Evolutionary conservation across 2,888 invertebrate genomes (phyloP).

Genomic region (Pristionchus mayeri): DNA sequence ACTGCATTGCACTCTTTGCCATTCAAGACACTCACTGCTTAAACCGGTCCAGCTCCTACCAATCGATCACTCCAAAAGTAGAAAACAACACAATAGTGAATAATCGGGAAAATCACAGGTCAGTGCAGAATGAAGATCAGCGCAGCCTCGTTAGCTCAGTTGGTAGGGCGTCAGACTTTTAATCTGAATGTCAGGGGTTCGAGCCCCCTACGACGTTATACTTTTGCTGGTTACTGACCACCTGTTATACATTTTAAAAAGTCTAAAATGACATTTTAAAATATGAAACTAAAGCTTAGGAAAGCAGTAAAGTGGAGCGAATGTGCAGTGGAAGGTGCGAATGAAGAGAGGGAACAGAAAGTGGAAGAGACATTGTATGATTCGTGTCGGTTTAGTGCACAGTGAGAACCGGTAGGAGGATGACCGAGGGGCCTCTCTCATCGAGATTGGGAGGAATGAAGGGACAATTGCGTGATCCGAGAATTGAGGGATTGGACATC

Average conservation of each 20-base stretch:
- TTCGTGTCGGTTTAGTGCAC: constrained; percentile 42
- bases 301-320: neutral
- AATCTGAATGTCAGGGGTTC: constrained; percentile 38
- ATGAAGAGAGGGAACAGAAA: neutral
- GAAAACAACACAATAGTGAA: constrained; percentile 27
- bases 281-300: neutral
- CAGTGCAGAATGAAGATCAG: neutral
- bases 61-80: constrained; percentile 4
- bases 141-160: constrained; percentile 19
- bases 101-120: neutral
- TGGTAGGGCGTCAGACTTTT: constrained; percentile 36
- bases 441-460: constrained; percentile 46
- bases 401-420: constrained; percentile 39
- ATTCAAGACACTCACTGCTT: neutral
- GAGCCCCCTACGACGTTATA: constrained; percentile 25
- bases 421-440: neutral
- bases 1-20: constrained; percentile 6
- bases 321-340: neutral
- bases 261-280: neutral
- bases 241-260: neutral
- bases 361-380: constrained; percentile 31
- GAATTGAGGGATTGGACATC: constrained; percentile 1
- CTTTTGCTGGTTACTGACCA: neutral
- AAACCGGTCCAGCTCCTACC: constrained; percentile 16
- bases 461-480: constrained; percentile 17